These are phyloP conservation scores for Oncorhynchus keta DNA, from an alignment of 2,113 vertebrate species.

Conservation along the genomic window DNA sequence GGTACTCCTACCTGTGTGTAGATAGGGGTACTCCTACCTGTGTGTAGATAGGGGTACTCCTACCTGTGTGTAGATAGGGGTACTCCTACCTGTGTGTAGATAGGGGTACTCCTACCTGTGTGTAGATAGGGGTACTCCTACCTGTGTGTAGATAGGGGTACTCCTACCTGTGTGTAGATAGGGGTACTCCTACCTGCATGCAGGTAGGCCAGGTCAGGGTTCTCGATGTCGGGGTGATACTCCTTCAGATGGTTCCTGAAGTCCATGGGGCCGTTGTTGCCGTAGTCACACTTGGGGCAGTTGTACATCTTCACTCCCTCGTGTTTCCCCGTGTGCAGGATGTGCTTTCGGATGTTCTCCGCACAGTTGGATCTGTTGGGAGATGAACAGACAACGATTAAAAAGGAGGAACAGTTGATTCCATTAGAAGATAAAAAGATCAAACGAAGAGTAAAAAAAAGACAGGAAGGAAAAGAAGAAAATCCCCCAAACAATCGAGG, in stretches of 20 bases:
- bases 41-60: background rate
- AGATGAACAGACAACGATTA: conserved; percentile 25
- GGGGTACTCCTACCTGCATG: conserved; percentile 84
- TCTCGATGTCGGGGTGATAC: conserved; percentile 90
- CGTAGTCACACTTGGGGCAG: conserved; percentile 90
- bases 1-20: background rate
- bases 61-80: background rate
- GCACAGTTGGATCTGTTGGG: conserved; percentile 91
- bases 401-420: conserved; percentile 13
- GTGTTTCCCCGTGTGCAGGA: conserved; percentile 95
- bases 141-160: background rate
- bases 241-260: conserved; percentile 98
- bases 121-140: background rate
- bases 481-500: conserved; percentile 31
- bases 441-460: background rate
- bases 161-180: too few species aligned
- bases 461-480: conserved; percentile 8
- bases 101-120: background rate
- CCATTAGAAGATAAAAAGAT: conserved; percentile 13
- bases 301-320: conserved; percentile 99
- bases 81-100: background rate
- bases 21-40: background rate
- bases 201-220: conserved; percentile 94
- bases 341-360: conserved; percentile 98
- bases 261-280: conserved; percentile 91